phyloP scores from a whole-genome alignment of 1,140 invertebrate species.

The Micrasema minimum region DNA sequence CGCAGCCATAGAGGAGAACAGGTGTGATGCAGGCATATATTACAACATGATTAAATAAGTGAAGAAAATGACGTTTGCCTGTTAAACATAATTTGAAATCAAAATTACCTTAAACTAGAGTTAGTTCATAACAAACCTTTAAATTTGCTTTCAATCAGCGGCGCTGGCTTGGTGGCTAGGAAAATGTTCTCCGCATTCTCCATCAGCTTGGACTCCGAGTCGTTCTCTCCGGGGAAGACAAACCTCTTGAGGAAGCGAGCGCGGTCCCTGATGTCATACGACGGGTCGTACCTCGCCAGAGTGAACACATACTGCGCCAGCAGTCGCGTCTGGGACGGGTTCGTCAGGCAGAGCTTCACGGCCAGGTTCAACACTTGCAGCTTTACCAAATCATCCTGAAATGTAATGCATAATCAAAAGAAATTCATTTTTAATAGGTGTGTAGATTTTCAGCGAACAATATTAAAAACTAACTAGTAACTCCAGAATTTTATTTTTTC shows the following conservation, averaged over 20 bases:
- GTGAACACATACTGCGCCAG: conserved; percentile 96
- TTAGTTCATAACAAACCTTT: conserved; percentile 58
- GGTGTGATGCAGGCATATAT: too few species aligned
- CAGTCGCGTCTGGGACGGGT: conserved; percentile 85
- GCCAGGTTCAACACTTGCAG: conserved; percentile 96
- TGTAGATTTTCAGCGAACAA: too few species aligned
- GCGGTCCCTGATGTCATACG: conserved; percentile 97
- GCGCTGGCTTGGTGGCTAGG: conserved; percentile 92
- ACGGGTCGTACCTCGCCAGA: conserved; percentile 96
- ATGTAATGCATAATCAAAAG: conserved; percentile 32
- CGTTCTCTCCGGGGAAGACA: conserved; percentile 71
- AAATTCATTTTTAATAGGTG: too few species aligned
- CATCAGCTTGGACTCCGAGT: conserved; percentile 68
- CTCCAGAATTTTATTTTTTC: too few species aligned
- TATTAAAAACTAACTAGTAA: too few species aligned
- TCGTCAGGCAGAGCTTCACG: conserved; percentile 92
- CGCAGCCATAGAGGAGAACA: too few species aligned
- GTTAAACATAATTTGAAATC: too few species aligned
- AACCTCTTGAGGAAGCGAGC: conserved; percentile 88
- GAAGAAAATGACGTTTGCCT: too few species aligned
- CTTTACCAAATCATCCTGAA: conserved; percentile 93
- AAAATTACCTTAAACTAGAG: too few species aligned
- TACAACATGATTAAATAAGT: too few species aligned
- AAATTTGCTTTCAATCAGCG: conserved; percentile 77
- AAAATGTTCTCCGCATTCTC: conserved; percentile 87